Percentiles rank a stretch among this genome's conserved stretches.
These are phyloP conservation scores for Momotus momota DNA, from an alignment of 2,797 vertebrate genomes.

Conservation along the genomic window DNA sequence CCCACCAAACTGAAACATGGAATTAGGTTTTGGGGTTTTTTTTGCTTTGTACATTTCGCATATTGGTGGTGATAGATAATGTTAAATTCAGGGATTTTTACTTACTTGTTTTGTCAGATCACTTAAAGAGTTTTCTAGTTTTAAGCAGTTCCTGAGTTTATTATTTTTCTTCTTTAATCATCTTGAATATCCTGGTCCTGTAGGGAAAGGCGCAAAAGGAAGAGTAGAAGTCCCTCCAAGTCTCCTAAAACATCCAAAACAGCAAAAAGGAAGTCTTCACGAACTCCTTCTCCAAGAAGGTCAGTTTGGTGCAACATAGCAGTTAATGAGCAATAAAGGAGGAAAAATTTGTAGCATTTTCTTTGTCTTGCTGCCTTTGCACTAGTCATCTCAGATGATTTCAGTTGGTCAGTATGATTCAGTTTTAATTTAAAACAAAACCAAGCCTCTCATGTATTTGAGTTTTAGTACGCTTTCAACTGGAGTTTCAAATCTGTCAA, in stretches of 20 bases:
- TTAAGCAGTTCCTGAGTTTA: background rate
- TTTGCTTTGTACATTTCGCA: background rate
- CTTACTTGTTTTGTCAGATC: background rate
- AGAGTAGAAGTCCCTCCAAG: constrained; percentile 86
- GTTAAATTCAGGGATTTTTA: background rate
- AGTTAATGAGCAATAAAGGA: background rate
- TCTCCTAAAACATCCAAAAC: constrained; percentile 86
- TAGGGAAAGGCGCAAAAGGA: constrained; percentile 88
- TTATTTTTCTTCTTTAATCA: background rate
- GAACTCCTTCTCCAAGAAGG: constrained; percentile 89
- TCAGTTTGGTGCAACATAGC: constrained; percentile 44
- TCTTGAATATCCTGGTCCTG: constrained; percentile 16
- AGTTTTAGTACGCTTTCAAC: background rate
- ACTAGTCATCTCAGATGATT: background rate
- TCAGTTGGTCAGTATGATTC: background rate
- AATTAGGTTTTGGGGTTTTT: accelerated
- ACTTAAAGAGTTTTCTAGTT: background rate
- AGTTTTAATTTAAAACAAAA: background rate
- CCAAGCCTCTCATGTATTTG: background rate
- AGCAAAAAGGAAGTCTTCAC: constrained; percentile 84
- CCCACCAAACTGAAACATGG: background rate
- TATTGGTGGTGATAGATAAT: background rate
- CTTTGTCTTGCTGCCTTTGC: background rate
- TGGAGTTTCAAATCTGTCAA: background rate
- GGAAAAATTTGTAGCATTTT: background rate